A percentile compares a stretch with the other conserved stretches of the same genome.
These are phyloP conservation scores for Poeciliopsis turneri DNA, from an alignment of 2,797 vertebrate genomes.

Conservation along the genomic window DNA sequence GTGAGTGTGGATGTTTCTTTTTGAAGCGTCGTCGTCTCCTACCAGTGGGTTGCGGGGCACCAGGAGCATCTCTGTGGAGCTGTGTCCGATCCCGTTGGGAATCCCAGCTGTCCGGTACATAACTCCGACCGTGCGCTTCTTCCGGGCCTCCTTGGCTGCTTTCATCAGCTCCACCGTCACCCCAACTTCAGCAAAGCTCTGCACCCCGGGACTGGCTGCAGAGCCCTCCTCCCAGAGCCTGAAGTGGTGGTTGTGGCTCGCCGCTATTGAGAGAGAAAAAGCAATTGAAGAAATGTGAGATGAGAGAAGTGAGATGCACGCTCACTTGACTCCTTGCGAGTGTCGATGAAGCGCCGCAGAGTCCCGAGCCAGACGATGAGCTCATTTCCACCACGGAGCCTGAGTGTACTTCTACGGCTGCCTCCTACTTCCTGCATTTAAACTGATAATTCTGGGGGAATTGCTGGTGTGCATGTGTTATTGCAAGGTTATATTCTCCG, in stretches of 20 bases:
- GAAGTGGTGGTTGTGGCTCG: constrained; percentile 82
- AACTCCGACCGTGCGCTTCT: constrained; percentile 72
- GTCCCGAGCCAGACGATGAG: constrained; percentile 67
- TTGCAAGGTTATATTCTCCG: constrained; percentile 40
- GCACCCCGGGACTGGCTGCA: constrained; percentile 78
- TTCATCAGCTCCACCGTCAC: constrained; percentile 83
- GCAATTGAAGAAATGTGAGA: constrained; percentile 56
- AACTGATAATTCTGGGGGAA: constrained; percentile 59
- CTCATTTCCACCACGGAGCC: constrained; percentile 71
- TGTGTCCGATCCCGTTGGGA: constrained; percentile 82
- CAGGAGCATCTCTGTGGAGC: constrained; percentile 81
- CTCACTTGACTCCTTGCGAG: constrained; percentile 64
- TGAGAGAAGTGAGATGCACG: constrained; percentile 58
- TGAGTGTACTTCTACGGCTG: constrained; percentile 54
- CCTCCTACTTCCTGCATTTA: constrained; percentile 63
- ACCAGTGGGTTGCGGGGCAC: constrained; percentile 82
- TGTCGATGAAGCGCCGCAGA: constrained; percentile 68
- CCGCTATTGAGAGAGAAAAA: constrained; percentile 65
- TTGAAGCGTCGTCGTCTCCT: constrained; percentile 45
- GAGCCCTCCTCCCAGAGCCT: constrained; percentile 80
- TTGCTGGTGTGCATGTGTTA: constrained; percentile 45
- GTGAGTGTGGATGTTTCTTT: constrained; percentile 46
- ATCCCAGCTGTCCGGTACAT: constrained; percentile 84
- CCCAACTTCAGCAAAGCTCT: constrained; percentile 81
- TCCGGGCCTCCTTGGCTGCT: constrained; percentile 79